Evolutionary conservation across 2,113 vertebrate species (phyloP).

Genomic region (Vulpes vulpes): DNA sequence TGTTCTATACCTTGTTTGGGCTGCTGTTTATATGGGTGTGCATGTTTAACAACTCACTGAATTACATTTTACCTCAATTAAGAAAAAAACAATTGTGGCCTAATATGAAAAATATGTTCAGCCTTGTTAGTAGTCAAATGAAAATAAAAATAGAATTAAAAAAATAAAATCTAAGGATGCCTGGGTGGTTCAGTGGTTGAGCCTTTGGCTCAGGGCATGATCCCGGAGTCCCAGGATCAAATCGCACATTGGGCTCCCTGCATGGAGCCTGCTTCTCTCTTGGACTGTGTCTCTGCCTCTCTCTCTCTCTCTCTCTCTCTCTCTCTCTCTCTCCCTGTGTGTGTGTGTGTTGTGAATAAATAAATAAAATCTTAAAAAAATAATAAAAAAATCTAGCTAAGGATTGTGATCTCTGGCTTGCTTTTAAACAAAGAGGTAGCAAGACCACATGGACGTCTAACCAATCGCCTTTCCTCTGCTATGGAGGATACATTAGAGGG

Average conservation of each 20-base stretch:
- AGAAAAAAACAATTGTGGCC: not conserved
- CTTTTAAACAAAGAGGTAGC: constrained; percentile 14
- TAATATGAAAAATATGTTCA: not conserved
- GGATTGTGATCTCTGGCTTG: not conserved
- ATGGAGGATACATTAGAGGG: not conserved
- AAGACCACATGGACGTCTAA: not conserved
- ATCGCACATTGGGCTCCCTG: too few relatives aligned
- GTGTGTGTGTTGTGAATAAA: too few relatives aligned
- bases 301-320: too few relatives aligned
- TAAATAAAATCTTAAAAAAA: not conserved
- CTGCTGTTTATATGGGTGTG: not conserved
- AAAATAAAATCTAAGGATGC: not conserved
- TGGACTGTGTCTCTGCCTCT: too few relatives aligned
- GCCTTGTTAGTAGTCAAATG: not conserved
- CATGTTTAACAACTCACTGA: not conserved
- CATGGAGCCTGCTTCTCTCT: too few relatives aligned
- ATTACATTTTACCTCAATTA: not conserved
- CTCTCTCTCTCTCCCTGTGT: too few relatives aligned
- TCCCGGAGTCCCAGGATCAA: too few relatives aligned
- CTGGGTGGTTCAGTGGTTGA: too few relatives aligned
- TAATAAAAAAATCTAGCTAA: not conserved
- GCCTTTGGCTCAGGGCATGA: too few relatives aligned
- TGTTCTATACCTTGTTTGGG: not conserved
- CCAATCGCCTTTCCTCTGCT: not conserved
- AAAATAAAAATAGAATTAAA: not conserved